A percentile compares a stretch with the other conserved stretches of the same genome.
phyloP scores from a whole-genome alignment of 1,140 invertebrate species.

The Zaprionus lachaisei region DNA sequence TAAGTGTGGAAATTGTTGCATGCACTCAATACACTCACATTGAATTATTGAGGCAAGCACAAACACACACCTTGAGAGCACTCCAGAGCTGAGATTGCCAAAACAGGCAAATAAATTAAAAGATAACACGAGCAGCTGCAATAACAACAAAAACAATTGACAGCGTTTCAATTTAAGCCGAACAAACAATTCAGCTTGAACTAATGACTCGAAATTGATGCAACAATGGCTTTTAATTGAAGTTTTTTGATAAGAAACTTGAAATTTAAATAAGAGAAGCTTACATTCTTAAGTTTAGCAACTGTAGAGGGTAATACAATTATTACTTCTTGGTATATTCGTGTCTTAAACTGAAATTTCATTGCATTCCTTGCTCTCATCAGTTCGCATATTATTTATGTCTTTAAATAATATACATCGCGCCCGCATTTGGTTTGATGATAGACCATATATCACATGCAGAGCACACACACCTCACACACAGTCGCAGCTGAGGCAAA shows the following conservation, averaged over 20 bases:
- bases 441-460: background rate
- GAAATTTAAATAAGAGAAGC: background rate
- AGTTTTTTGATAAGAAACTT: background rate
- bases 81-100: constrained; percentile 18
- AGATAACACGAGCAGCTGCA: background rate
- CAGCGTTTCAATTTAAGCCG: background rate
- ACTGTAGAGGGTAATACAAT: background rate
- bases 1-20: constrained; percentile 45
- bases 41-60: constrained; percentile 33
- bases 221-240: background rate
- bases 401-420: background rate
- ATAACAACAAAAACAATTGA: constrained; percentile 2
- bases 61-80: background rate
- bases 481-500: constrained; percentile 3
- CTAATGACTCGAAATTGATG: background rate
- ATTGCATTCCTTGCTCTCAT: background rate
- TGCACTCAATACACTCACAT: constrained; percentile 54
- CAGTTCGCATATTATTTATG: background rate
- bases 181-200: background rate
- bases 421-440: background rate
- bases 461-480: background rate
- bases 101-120: constrained; percentile 15
- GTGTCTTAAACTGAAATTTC: background rate
- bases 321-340: background rate
- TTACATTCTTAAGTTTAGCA: background rate